A percentile compares a stretch with the other conserved stretches of the same genome.
Evolutionary conservation across 2,797 vertebrate genomes (phyloP).

Genomic region (Halcyon leucocephala): DNA sequence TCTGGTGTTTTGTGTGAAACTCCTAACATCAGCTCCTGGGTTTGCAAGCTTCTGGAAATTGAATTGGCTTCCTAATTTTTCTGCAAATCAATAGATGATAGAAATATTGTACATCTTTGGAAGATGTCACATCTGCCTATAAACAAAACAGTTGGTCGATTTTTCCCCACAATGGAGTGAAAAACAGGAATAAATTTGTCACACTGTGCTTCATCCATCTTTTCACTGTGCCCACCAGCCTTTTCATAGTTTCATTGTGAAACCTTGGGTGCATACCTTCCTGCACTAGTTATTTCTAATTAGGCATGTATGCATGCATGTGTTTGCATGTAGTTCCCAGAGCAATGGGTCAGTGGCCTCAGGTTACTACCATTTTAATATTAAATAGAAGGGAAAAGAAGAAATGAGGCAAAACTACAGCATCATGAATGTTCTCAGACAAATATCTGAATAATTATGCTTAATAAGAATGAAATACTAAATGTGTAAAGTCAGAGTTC

Average conservation of each 20-base stretch:
- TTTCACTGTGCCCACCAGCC: background rate
- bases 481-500: conserved; percentile 10
- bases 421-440: background rate
- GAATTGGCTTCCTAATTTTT: background rate
- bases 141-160: background rate
- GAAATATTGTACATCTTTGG: background rate
- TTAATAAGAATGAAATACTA: conserved; percentile 10
- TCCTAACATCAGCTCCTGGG: background rate
- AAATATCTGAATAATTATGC: background rate
- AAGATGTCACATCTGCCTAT: background rate
- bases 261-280: background rate
- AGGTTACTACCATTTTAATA: background rate
- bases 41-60: background rate
- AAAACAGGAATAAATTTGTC: background rate
- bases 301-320: rapidly evolving
- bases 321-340: background rate
- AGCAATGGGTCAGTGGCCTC: background rate
- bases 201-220: background rate
- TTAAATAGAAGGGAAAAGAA: background rate
- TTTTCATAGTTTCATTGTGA: background rate
- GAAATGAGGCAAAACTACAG: background rate
- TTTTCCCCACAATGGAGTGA: background rate
- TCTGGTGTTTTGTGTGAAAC: background rate
- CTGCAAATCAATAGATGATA: background rate
- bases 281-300: background rate